These are phyloP conservation scores for Chromobotia macracanthus DNA, from an alignment of 2,797 vertebrate genomes.

Conservation along the genomic window DNA sequence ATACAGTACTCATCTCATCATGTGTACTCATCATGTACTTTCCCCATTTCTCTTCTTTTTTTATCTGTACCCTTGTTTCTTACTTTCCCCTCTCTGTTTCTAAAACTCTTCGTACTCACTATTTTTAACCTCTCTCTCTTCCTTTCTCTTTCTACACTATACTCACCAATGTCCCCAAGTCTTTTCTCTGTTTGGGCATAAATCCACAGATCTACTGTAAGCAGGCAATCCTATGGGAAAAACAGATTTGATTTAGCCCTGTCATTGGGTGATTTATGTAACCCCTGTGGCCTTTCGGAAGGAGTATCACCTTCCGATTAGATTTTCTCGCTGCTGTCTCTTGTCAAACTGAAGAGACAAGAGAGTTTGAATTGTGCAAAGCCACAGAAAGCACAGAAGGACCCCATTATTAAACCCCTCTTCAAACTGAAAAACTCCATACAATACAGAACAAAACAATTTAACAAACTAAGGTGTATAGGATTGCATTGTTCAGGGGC, in stretches of 20 bases:
- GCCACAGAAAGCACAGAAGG: neutral
- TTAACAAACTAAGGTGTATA: neutral
- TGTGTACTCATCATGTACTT: no score
- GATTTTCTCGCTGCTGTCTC: slow-evolving; percentile 32
- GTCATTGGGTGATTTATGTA: slow-evolving; percentile 44
- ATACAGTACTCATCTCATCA: neutral
- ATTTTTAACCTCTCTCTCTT: neutral
- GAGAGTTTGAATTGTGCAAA: slow-evolving; percentile 6
- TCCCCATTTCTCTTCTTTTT: neutral
- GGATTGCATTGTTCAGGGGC: neutral
- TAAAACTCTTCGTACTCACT: neutral
- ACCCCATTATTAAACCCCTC: neutral
- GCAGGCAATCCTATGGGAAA: slow-evolving; percentile 22
- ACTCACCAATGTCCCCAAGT: neutral
- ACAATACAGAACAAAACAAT: neutral
- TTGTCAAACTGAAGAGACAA: slow-evolving; percentile 24
- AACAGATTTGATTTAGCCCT: slow-evolving; percentile 35
- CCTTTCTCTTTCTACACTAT: neutral
- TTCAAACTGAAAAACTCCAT: neutral
- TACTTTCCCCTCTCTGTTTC: neutral
- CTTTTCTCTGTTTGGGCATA: slow-evolving; percentile 22
- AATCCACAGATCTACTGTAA: slow-evolving; percentile 27
- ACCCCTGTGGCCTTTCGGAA: slow-evolving; percentile 39
- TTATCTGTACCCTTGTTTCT: neutral
- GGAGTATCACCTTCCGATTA: slow-evolving; percentile 42